phyloP scores from a whole-genome alignment of 2,113 vertebrate species.

The Pyrgilauda ruficollis region DNA sequence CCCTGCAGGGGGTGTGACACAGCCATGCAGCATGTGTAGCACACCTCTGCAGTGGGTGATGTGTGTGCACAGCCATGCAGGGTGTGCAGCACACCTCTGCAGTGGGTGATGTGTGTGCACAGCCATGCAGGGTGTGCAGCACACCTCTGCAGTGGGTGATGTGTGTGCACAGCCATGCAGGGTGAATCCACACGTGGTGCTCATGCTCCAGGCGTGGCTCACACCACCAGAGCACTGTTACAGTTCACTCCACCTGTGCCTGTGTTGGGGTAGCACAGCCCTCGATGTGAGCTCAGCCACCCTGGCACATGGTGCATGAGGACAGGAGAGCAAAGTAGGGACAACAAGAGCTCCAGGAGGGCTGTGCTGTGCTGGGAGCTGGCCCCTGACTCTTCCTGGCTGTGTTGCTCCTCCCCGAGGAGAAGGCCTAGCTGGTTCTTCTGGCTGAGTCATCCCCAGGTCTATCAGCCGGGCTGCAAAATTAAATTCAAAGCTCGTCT shows the following conservation, averaged over 20 bases:
- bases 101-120: too few species aligned
- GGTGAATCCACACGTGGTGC: neutral
- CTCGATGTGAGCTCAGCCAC: accelerated
- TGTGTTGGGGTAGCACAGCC: accelerated
- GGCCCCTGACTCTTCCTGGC: neutral
- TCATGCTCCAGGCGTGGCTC: neutral
- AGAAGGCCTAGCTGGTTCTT: conserved; percentile 12
- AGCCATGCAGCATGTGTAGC: neutral
- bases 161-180: neutral
- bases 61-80: neutral
- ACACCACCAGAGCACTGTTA: neutral
- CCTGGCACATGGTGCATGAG: accelerated
- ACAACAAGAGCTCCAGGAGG: neutral
- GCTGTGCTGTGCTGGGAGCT: neutral
- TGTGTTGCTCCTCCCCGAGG: neutral
- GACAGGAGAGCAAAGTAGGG: neutral
- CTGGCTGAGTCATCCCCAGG: conserved; percentile 59
- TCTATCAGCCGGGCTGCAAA: conserved; percentile 41
- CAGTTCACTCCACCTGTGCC: neutral
- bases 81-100: neutral
- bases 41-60: neutral
- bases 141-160: neutral
- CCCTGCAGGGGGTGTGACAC: accelerated
- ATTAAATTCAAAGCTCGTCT: conserved; percentile 60
- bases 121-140: neutral